Conservation (phyloP, 2,888 invertebrate genomes). For the Amblyjoppa proteus region DNA sequence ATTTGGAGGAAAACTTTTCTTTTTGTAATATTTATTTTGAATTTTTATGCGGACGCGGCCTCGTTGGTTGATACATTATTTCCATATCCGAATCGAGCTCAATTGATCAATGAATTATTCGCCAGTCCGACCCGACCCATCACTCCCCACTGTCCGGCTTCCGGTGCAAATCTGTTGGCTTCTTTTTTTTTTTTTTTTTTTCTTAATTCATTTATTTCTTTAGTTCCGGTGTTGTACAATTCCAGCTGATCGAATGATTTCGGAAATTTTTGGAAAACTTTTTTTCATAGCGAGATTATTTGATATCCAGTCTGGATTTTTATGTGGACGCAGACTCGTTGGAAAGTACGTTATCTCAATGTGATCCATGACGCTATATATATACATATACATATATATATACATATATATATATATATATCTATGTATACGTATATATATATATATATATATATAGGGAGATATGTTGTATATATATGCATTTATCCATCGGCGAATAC, state of each 20-base stretch:
- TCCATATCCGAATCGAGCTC: background rate
- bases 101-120: no score
- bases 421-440: no score
- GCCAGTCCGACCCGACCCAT: no score
- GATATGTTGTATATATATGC: background rate
- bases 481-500: background rate
- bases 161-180: background rate
- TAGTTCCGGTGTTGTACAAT: background rate
- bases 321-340: background rate
- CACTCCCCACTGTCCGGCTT: no score
- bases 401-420: no score
- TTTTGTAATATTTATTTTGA: background rate
- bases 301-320: background rate
- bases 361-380: background rate
- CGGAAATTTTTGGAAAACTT: background rate
- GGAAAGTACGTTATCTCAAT: background rate
- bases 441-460: no score
- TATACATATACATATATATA: background rate
- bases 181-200: background rate
- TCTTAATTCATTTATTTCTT: background rate
- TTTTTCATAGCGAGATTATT: background rate
- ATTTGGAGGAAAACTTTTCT: background rate
- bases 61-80: background rate
- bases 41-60: background rate
- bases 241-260: background rate